These are phyloP conservation scores for Alsophila aescularia DNA, from an alignment of 2,888 invertebrate genomes.

Conservation along the genomic window DNA sequence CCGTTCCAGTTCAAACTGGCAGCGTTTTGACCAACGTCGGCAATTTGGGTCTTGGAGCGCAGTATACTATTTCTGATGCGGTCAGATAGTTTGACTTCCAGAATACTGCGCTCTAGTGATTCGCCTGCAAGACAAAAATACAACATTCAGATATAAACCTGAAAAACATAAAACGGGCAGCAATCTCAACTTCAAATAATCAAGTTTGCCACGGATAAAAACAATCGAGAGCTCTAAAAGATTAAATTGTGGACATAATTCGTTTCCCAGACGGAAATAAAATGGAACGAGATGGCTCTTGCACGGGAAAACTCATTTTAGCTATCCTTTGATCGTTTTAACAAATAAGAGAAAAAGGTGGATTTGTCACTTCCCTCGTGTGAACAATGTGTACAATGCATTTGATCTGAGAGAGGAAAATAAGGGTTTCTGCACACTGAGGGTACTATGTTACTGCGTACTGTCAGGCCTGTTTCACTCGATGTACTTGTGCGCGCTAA, in stretches of 20 bases:
- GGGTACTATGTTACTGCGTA: no score
- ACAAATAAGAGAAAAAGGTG: constrained; percentile 42
- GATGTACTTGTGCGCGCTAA: no score
- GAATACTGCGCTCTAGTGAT: no score
- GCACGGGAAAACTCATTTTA: constrained; percentile 56
- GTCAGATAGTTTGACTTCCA: no score
- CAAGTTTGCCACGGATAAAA: constrained; percentile 38
- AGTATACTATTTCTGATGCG: no score
- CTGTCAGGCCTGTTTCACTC: no score
- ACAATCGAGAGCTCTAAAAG: constrained; percentile 49
- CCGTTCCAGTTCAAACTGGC: no score
- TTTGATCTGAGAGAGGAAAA: no score
- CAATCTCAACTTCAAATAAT: constrained; percentile 32
- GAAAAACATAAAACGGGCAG: constrained; percentile 21
- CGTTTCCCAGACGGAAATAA: constrained; percentile 44
- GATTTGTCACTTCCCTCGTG: constrained; percentile 25
- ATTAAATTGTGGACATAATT: constrained; percentile 58
- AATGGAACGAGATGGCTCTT: constrained; percentile 39
- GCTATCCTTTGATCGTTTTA: constrained; percentile 54
- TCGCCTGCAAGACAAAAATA: no score
- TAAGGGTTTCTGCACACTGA: no score
- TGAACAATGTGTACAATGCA: constrained; percentile 27
- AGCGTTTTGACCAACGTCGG: no score
- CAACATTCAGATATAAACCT: background rate
- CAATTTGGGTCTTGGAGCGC: no score